These are phyloP conservation scores for Aphidius gifuensis DNA, from an alignment of 1,140 invertebrate species.

Conservation along the genomic window DNA sequence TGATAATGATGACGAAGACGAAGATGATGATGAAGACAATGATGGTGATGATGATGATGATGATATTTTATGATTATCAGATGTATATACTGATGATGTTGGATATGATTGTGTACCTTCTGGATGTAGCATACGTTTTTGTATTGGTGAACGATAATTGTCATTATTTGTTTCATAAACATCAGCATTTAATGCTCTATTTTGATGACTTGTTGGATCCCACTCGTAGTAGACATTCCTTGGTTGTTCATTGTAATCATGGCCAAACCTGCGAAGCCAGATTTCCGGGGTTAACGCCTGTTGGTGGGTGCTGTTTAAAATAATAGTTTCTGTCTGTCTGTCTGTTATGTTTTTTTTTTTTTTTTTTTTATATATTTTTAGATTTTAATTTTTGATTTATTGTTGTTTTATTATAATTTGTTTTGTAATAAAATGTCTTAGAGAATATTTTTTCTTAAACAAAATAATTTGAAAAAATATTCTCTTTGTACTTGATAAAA, in stretches of 20 bases:
- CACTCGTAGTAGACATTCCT: conserved; percentile 45
- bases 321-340: conserved; percentile 25
- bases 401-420: conserved; percentile 18
- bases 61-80: conserved; percentile 49
- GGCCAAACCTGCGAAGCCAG: conserved; percentile 37
- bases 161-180: conserved; percentile 42
- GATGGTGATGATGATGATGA: conserved; percentile 30
- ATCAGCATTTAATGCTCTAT: conserved; percentile 38
- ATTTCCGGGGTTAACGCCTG: conserved; percentile 23
- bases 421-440: background rate
- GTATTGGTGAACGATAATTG: conserved; percentile 55
- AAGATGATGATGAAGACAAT: conserved; percentile 41
- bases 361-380: conserved; percentile 15
- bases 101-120: conserved; percentile 63
- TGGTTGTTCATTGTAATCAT: conserved; percentile 33
- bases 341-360: conserved; percentile 17
- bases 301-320: conserved; percentile 23
- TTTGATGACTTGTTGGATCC: conserved; percentile 43
- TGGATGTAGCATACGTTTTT: conserved; percentile 67
- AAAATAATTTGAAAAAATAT: background rate
- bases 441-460: no score
- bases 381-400: conserved; percentile 14
- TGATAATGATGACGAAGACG: conserved; percentile 40
- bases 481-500: background rate
- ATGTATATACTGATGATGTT: conserved; percentile 61